These are phyloP conservation scores for Salticus scenicus DNA, from an alignment of 2,888 invertebrate genomes.

Conservation along the genomic window DNA sequence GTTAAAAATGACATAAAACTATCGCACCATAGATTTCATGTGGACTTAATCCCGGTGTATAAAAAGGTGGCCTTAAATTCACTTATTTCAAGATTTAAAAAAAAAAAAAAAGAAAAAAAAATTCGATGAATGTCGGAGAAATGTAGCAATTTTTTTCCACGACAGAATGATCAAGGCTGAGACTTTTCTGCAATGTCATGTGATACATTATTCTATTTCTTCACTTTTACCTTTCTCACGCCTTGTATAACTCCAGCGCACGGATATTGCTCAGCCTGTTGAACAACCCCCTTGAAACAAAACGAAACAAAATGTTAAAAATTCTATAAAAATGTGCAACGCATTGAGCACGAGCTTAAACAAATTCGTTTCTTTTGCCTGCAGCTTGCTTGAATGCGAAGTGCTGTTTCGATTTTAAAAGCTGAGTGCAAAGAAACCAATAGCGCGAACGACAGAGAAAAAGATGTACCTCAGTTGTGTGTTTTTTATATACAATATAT, in stretches of 20 bases:
- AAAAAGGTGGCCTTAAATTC: slow-evolving; percentile 66
- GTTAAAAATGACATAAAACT: slow-evolving; percentile 51
- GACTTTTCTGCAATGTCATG: slow-evolving; percentile 66
- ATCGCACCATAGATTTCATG: slow-evolving; percentile 68
- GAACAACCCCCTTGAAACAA: slow-evolving; percentile 43
- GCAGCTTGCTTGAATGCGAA: slow-evolving; percentile 49
- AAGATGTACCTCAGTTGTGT: slow-evolving; percentile 62
- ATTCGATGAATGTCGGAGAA: slow-evolving; percentile 24
- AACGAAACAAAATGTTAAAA: slow-evolving; percentile 22
- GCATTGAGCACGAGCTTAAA: slow-evolving; percentile 68
- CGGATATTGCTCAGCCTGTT: slow-evolving; percentile 64
- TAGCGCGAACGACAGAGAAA: slow-evolving; percentile 8
- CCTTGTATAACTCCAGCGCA: slow-evolving; percentile 65
- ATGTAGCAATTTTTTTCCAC: not conserved
- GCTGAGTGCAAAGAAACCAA: slow-evolving; percentile 46
- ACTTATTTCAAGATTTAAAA: slow-evolving; percentile 44
- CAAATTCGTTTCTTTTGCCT: slow-evolving; percentile 57
- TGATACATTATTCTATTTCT: slow-evolving; percentile 67
- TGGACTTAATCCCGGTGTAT: slow-evolving; percentile 66
- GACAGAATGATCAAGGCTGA: slow-evolving; percentile 45
- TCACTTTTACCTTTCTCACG: slow-evolving; percentile 62
- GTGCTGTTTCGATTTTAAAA: slow-evolving; percentile 26
- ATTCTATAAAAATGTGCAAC: slow-evolving; percentile 49
- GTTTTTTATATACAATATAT: slow-evolving; percentile 26
- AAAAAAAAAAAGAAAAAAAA: not conserved